Evolutionary conservation across 1,140 invertebrate species (phyloP).

Genomic region (Hyphantria cunea): DNA sequence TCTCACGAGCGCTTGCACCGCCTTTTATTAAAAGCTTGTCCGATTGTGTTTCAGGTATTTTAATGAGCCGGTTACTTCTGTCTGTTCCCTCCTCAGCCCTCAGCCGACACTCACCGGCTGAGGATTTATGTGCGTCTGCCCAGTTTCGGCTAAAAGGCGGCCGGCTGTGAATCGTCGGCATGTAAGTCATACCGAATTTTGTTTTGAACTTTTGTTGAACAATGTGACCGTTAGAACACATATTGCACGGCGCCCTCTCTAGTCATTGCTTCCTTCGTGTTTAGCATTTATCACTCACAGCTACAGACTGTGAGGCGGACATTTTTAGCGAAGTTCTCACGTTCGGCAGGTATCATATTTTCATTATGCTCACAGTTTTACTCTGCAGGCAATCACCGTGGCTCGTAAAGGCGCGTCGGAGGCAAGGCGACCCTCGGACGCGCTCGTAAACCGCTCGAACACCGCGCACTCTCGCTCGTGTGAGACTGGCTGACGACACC

Average conservation of each 20-base stretch:
- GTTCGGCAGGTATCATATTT: constrained; percentile 16
- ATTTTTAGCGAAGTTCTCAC: constrained; percentile 8
- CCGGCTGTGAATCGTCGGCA: constrained; percentile 21
- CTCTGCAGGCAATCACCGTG: constrained; percentile 4
- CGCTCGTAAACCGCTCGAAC: not conserved
- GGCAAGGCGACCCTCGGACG: no score
- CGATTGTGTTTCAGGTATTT: constrained; percentile 36
- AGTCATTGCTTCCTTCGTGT: no score
- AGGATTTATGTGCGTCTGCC: constrained; percentile 29
- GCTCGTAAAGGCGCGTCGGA: not conserved
- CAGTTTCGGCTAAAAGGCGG: constrained; percentile 36
- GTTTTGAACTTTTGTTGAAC: no score
- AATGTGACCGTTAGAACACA: no score
- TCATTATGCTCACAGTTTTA: constrained; percentile 20
- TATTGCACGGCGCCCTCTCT: no score
- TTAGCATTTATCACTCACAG: no score
- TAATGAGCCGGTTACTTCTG: constrained; percentile 31
- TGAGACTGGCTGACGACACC: not conserved
- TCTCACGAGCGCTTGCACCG: constrained; percentile 33
- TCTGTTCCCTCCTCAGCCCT: not conserved
- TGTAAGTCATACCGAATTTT: not conserved
- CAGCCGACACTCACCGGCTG: not conserved
- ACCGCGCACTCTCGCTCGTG: not conserved
- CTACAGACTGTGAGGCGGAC: not conserved
- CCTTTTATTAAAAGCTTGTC: constrained; percentile 31